Evolutionary conservation across 2,113 vertebrate genomes (phyloP).

Genomic region (Cinclus mexicanus): DNA sequence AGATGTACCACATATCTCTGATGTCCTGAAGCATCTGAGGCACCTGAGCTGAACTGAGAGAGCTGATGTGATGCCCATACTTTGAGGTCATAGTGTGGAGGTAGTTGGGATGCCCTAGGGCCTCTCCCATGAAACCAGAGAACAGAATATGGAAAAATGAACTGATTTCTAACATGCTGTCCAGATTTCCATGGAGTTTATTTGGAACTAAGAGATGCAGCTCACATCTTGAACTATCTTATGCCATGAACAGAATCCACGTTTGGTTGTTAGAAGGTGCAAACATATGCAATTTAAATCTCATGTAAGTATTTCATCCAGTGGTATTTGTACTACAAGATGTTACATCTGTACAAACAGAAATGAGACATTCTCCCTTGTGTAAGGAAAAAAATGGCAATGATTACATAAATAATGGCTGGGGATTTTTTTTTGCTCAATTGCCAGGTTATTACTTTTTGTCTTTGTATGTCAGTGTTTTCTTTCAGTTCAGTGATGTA

Average conservation of each 20-base stretch:
- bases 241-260: not conserved
- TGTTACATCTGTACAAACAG: not conserved
- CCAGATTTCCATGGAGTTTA: not conserved
- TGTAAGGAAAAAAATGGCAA: not conserved
- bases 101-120: not conserved
- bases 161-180: fast-evolving
- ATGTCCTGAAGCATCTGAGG: not conserved
- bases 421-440: not conserved
- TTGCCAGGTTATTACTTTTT: slow-evolving; percentile 25
- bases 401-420: not conserved
- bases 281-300: not conserved
- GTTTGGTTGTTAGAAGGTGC: not conserved
- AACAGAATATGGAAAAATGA: not conserved
- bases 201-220: not conserved
- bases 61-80: not conserved
- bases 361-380: not conserved
- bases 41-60: not conserved
- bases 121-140: not conserved
- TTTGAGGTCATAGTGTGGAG: not conserved
- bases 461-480: not conserved
- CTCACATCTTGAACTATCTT: not conserved
- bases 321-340: not conserved
- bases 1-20: fast-evolving
- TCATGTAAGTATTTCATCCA: not conserved
- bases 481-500: not conserved